Evolutionary conservation across 1,140 invertebrate species (phyloP).

Genomic region (Drosophila ogumai): DNA sequence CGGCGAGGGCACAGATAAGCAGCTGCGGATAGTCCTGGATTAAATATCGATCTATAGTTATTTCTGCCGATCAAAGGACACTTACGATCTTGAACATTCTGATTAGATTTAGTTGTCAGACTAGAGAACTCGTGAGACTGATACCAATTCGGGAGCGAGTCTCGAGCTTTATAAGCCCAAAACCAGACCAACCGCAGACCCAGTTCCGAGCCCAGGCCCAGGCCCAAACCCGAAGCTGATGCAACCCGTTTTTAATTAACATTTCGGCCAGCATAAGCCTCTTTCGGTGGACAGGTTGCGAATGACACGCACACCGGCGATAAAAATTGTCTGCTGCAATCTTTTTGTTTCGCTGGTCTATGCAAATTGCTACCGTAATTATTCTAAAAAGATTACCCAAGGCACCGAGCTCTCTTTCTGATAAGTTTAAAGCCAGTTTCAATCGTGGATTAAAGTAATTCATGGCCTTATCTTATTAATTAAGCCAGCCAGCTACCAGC

Average conservation of each 20-base stretch:
- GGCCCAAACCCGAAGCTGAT: slow-evolving; percentile 10
- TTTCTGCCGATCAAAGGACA: background rate
- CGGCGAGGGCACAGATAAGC: slow-evolving; percentile 52
- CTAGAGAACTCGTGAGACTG: slow-evolving; percentile 53
- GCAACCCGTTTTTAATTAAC: slow-evolving; percentile 55
- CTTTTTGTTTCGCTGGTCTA: slow-evolving; percentile 34
- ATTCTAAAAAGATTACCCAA: slow-evolving; percentile 32
- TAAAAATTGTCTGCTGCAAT: slow-evolving; percentile 43
- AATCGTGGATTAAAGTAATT: background rate
- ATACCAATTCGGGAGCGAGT: slow-evolving; percentile 7
- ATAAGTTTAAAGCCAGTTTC: slow-evolving; percentile 6
- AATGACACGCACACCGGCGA: background rate
- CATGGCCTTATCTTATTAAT: background rate
- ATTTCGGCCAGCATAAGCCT: slow-evolving; percentile 38
- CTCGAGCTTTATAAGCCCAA: slow-evolving; percentile 32
- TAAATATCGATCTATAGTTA: background rate
- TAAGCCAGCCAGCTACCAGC: too few species aligned
- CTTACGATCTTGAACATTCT: slow-evolving; percentile 62
- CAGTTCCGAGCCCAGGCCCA: background rate
- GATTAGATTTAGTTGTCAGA: slow-evolving; percentile 43
- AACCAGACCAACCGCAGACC: too few species aligned
- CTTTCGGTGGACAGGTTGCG: slow-evolving; percentile 15
- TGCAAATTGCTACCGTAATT: slow-evolving; percentile 48
- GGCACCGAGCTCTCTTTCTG: background rate
- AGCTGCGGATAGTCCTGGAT: slow-evolving; percentile 31